phyloP scores from a whole-genome alignment of 2,888 invertebrate species.

The Zygogramma bicolorata region DNA sequence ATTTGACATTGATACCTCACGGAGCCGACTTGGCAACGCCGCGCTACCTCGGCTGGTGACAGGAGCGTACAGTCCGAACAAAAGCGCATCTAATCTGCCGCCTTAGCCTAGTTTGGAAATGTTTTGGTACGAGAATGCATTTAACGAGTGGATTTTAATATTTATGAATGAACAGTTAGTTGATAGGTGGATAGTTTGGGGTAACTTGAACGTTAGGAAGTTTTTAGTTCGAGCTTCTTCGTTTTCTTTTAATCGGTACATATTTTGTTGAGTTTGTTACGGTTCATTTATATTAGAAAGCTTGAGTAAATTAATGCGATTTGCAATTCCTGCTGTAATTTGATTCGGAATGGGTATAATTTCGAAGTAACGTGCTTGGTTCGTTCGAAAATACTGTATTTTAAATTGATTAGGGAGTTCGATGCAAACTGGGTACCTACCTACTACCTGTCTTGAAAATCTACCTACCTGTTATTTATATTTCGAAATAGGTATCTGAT shows the following conservation, averaged over 20 bases:
- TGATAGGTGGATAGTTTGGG: neutral
- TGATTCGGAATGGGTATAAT: constrained; percentile 25
- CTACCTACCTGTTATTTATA: neutral
- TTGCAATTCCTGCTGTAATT: constrained; percentile 26
- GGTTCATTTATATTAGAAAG: constrained; percentile 39
- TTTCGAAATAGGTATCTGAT: neutral
- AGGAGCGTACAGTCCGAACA: constrained; percentile 57
- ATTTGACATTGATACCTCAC: constrained; percentile 13
- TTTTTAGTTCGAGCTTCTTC: neutral
- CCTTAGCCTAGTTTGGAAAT: constrained; percentile 46
- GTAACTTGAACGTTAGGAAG: too few relatives aligned
- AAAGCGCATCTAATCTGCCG: constrained; percentile 51
- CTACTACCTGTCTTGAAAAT: neutral
- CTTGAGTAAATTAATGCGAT: constrained; percentile 23
- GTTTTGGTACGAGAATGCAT: constrained; percentile 19
- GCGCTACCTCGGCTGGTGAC: constrained; percentile 57
- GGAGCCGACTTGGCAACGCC: constrained; percentile 55
- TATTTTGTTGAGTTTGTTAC: constrained; percentile 20
- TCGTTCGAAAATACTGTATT: neutral
- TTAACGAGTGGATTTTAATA: neutral
- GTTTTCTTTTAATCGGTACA: neutral
- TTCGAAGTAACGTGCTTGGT: neutral
- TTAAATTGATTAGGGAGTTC: neutral
- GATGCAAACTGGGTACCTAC: neutral
- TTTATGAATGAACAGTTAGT: neutral